Evolutionary conservation across 2,797 vertebrate genomes (phyloP), one percentile per base, ranked within the genome.

Genomic region (Pantherophis alleghaniensis): DNA sequence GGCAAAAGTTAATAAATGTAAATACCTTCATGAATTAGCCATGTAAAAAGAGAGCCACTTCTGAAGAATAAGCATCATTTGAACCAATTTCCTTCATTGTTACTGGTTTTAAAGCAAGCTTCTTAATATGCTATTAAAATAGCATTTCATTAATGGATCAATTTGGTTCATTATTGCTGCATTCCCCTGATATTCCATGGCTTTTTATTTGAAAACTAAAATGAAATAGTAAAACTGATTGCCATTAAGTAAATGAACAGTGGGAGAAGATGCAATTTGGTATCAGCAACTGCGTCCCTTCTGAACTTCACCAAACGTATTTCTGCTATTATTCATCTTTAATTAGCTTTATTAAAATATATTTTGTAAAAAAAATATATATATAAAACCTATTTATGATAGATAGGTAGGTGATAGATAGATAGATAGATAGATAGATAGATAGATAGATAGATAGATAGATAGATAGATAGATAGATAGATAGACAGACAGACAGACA

Each of bases 321-420:
- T 95, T 94, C 83, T 92, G 42, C 60, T 92, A 87, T 87, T 16
- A 79, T 87, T 88, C 12, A 92, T 91, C 92, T 86, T 91, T 91
- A 92, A 92, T 93, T 93, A 95, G 92, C 69, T 91, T 57, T 94
- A 91, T 79, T 92, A 79, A 93, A 91, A 92, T 94, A 94, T 91
- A 88, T 88, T 88, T 86, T 89, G 42, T 24, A 20, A 20, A 37
- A 74, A 9, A 3, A 14, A 42, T 42, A n/a, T n/a, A n/a, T 69
- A 79, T 20, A 42, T 79, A 37, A 20, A 42, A 20, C 32, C 74
- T 91, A 93, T 66, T 61, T 89, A 74, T 42, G 5, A 56, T 56
- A 16, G 55, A 5, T 51, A 47, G 16, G 89, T 28, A 91, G 42
- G 42, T 10, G 24, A 92, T 28, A 91, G 53, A 89, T 37, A 28